These are phyloP conservation scores for Alcis repandata DNA, from an alignment of 2,888 invertebrate genomes.

Conservation along the genomic window DNA sequence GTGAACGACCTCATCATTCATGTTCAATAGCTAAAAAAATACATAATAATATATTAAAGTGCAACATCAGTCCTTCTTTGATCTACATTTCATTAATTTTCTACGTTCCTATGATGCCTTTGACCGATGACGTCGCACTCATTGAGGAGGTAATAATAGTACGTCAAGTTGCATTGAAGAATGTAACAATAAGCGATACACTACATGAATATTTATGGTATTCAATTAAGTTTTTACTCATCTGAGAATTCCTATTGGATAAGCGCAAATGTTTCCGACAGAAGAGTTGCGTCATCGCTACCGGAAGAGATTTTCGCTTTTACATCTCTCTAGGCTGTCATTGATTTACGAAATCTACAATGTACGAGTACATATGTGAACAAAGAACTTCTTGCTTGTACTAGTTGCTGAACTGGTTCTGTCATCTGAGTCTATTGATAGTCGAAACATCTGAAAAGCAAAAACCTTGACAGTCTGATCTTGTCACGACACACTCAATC, in stretches of 20 bases:
- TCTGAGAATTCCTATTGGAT: conserved; percentile 49
- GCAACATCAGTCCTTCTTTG: background rate
- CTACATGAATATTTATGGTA: conserved; percentile 50
- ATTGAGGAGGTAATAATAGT: too few relatives aligned
- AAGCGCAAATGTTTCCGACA: conserved; percentile 49
- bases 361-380: conserved; percentile 38
- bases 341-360: conserved; percentile 48
- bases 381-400: background rate
- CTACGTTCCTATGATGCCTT: background rate
- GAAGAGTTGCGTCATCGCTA: conserved; percentile 57
- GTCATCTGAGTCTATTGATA: background rate
- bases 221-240: conserved; percentile 54
- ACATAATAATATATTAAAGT: background rate
- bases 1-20: conserved; percentile 18
- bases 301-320: conserved; percentile 64
- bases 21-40: conserved; percentile 5
- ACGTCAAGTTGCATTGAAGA: conserved; percentile 3
- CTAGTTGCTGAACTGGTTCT: background rate
- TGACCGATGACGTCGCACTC: background rate
- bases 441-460: background rate
- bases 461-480: too few relatives aligned
- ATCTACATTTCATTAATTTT: background rate
- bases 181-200: conserved; percentile 37
- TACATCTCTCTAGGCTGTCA: conserved; percentile 41
- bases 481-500: too few relatives aligned